Conservation (phyloP, 2,113 vertebrate species). For the Brienomyrus brachyistius region DNA sequence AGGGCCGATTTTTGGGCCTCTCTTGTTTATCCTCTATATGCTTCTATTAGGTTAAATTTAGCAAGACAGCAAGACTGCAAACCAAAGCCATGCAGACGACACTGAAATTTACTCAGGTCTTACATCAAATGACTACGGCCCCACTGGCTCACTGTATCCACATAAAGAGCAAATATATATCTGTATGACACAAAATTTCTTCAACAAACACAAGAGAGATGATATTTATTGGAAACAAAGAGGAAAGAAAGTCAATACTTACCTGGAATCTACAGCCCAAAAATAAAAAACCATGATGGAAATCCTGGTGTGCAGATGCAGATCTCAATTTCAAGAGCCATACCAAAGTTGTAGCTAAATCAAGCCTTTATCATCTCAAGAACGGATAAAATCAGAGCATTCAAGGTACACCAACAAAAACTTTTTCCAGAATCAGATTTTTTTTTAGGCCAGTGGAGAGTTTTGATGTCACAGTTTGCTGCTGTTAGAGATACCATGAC, state of each 20-base stretch:
- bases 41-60: not conserved
- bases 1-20: not conserved
- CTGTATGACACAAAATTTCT: not conserved
- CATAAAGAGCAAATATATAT: not conserved
- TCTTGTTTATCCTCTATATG: not conserved
- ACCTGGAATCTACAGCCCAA: not conserved
- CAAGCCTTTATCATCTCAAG: not conserved
- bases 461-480: not conserved
- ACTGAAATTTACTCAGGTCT: not conserved
- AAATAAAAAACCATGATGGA: not conserved
- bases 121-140: not conserved
- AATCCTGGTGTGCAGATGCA: not conserved
- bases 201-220: not conserved
- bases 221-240: not conserved
- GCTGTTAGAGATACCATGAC: not conserved
- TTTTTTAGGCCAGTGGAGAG: not conserved
- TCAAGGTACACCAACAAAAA: not conserved
- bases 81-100: not conserved
- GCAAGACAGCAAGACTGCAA: no score
- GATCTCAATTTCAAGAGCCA: not conserved
- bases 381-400: not conserved
- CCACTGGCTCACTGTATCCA: not conserved
- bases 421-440: not conserved
- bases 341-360: not conserved
- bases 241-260: not conserved